Base-by-base conservation (phyloP, 2,888 invertebrate genomes). In the Stenolophus ochropezus region DNA sequence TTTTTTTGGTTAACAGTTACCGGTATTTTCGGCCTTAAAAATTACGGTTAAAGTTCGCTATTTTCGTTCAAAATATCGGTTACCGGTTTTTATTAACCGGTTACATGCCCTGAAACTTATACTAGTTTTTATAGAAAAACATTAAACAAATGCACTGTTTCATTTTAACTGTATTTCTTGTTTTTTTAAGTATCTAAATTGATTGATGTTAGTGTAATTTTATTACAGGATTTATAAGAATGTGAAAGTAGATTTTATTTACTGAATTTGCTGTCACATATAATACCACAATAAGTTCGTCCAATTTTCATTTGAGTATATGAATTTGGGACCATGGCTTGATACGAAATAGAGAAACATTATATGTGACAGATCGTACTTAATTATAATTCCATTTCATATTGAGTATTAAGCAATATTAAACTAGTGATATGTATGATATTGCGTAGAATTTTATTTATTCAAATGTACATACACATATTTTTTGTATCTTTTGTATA, bases 401-500 rank as follows among this genome's bases (percentile, higher is more conserved):
- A 65, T 79, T 79, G 69, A 79, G 69, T 79, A 69, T 69, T 20
- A 49, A 80, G 80, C 80, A 80, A 80, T 80, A 80, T 80, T 27
- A 42, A 80, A 80, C 51, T 80, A 80, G 80, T 80, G 80, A 80
- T 80, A 73, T 42, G 21, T 71, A 49, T 77, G 47, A 56, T 77
- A 58, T 77, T 33, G 33, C 16, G 56, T 51, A 80, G 69, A 69
- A 42, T 81, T 75, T 81, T 81, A 81, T 81, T 81, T 81, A 81
- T 81, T 81, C 23, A 61, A 75, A 80, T 80, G 73, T 80, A 80
- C 56, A 80, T 80, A 80, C 80, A 80, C 73, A 80, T 81, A 58
- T 81, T 81, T 79, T 79, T 49, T 81, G 61, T 81, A 61, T 75
- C 73, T 81, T 75, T 79, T 79, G 71, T 81, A 81, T 81, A 61